Conservation (phyloP, 2,888 invertebrate genomes). For the Terebella lapidaria region DNA sequence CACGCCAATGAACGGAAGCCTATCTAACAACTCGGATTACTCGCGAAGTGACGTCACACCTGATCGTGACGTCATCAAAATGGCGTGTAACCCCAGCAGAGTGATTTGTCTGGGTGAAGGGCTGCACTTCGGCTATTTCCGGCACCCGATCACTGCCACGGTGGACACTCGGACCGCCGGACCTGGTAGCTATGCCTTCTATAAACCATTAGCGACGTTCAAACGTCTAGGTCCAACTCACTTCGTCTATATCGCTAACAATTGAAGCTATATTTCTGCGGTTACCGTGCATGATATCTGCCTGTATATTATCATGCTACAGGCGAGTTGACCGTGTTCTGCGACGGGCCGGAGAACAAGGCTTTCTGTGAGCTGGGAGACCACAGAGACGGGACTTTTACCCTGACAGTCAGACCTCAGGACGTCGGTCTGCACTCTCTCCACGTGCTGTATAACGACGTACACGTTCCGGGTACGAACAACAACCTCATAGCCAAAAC, state of each 20-base stretch:
- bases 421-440: constrained; percentile 17
- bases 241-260: no score
- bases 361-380: constrained; percentile 17
- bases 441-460: constrained; percentile 16
- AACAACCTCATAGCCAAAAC: no score
- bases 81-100: constrained; percentile 3
- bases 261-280: no score
- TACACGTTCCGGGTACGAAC: constrained; percentile 16
- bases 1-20: no score
- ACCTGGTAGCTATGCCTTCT: constrained; percentile 12
- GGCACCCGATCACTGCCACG: constrained; percentile 12
- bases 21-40: no score
- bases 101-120: constrained; percentile 18
- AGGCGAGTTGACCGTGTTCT: constrained; percentile 20
- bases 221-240: no score
- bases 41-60: no score
- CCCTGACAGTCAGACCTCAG: constrained; percentile 14
- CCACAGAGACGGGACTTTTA: constrained; percentile 19
- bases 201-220: neutral
- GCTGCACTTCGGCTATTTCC: constrained; percentile 19
- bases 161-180: constrained; percentile 20
- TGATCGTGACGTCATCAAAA: neutral
- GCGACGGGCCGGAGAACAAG: constrained; percentile 17
- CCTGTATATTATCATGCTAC: neutral
- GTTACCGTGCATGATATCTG: no score